A percentile compares a stretch with the other conserved stretches of the same genome.
phyloP scores from a whole-genome alignment of 1,140 invertebrate species.

The Eriosoma lanigerum region DNA sequence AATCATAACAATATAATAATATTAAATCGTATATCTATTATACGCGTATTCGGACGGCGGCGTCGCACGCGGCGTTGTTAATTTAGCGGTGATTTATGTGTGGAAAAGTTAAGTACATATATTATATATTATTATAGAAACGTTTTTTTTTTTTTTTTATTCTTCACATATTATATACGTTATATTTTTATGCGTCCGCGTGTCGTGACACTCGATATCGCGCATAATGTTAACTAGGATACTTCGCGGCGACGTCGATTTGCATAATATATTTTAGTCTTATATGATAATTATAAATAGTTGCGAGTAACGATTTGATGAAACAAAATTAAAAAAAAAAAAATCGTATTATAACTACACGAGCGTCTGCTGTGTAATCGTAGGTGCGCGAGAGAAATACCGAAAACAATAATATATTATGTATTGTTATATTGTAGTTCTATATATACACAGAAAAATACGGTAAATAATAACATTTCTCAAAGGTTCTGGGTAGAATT shows the following conservation, averaged over 20 bases:
- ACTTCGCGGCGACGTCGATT: background rate
- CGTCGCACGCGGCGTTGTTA: background rate
- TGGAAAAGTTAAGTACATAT: background rate
- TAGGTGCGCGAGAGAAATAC: background rate
- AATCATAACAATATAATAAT: background rate
- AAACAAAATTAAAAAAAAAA: background rate
- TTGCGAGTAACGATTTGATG: background rate
- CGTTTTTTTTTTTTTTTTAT: background rate
- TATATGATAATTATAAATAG: too few species aligned
- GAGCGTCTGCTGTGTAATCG: background rate
- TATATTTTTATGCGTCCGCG: too few species aligned
- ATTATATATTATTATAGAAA: too few species aligned
- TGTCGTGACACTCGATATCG: slow-evolving; percentile 33
- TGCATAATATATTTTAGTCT: slow-evolving; percentile 16
- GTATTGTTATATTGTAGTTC: background rate
- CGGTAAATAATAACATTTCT: background rate
- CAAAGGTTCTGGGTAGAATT: background rate
- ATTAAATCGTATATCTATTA: background rate
- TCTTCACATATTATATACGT: background rate
- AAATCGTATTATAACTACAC: background rate
- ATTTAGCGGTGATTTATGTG: slow-evolving; percentile 30
- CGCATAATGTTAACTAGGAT: background rate
- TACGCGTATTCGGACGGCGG: background rate
- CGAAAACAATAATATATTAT: background rate
- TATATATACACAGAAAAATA: background rate